phyloP scores from a whole-genome alignment of 2,797 vertebrate species.

The Galago senegalensis region DNA sequence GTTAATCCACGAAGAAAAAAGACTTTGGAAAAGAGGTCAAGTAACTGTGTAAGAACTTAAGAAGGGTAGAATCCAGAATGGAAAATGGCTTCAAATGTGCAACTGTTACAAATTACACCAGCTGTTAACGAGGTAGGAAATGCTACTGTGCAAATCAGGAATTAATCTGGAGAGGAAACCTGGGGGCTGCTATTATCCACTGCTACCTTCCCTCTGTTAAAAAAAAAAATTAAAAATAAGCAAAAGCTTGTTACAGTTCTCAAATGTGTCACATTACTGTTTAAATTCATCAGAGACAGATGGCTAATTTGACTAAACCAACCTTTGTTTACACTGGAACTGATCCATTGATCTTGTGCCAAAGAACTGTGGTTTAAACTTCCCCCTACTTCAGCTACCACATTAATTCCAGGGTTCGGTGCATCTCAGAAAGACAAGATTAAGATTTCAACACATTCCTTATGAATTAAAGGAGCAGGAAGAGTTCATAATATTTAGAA shows the following conservation, averaged over 20 bases:
- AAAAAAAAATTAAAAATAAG: slow-evolving; percentile 51
- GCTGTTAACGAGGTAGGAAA: background rate
- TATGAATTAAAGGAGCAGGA: background rate
- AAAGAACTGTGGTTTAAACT: slow-evolving; percentile 68
- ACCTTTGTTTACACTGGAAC: slow-evolving; percentile 85
- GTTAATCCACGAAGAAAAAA: slow-evolving; percentile 28
- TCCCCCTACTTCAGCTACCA: slow-evolving; percentile 50
- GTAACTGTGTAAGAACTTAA: slow-evolving; percentile 45
- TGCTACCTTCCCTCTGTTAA: slow-evolving; percentile 48
- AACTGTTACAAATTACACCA: background rate
- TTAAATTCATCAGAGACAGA: slow-evolving; percentile 83
- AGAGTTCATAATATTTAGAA: slow-evolving; percentile 3
- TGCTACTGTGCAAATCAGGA: background rate
- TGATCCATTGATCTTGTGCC: slow-evolving; percentile 76
- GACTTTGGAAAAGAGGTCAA: slow-evolving; percentile 34
- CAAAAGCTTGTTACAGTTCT: slow-evolving; percentile 67
- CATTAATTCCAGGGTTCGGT: slow-evolving; percentile 64
- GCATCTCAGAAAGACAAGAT: slow-evolving; percentile 53
- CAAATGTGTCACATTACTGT: slow-evolving; percentile 60
- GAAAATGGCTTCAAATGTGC: background rate
- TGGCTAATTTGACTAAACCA: slow-evolving; percentile 86
- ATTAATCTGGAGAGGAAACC: slow-evolving; percentile 4
- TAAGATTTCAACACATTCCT: background rate
- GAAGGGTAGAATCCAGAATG: background rate
- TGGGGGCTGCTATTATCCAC: slow-evolving; percentile 45